Conservation (phyloP, 1,140 invertebrate species). For the Zaprionus ghesquierei region DNA sequence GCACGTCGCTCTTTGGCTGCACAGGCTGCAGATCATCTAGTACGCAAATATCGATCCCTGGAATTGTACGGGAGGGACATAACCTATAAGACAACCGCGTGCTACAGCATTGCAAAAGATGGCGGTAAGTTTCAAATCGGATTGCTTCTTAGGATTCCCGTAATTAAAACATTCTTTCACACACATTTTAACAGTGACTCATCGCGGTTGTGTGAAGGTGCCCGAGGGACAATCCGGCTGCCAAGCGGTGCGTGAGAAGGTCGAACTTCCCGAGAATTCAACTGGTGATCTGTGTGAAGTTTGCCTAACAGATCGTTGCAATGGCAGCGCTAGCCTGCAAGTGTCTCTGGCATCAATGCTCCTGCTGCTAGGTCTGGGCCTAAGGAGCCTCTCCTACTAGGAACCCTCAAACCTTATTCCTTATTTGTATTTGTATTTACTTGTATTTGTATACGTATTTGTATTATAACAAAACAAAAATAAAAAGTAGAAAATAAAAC, state of each 20-base stretch:
- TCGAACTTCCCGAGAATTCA: constrained; percentile 1
- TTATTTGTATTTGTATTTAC: constrained; percentile 35
- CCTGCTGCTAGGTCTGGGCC: constrained; percentile 38
- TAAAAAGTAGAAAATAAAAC: constrained; percentile 11
- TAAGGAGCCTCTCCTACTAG: constrained; percentile 38
- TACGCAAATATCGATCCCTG: constrained; percentile 46
- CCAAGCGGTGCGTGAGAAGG: constrained; percentile 37
- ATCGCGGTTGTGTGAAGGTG: constrained; percentile 59
- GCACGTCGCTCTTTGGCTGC: constrained; percentile 42
- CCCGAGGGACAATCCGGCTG: constrained; percentile 39
- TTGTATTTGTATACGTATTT: constrained; percentile 43
- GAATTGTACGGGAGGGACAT: constrained; percentile 11
- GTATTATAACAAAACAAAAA: constrained; percentile 19
- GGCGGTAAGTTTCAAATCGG: constrained; percentile 32
- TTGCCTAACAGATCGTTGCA: constrained; percentile 57
- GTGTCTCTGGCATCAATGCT: constrained; percentile 52
- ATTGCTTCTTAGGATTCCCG: background rate
- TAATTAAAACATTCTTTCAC: background rate
- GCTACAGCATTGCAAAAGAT: constrained; percentile 56
- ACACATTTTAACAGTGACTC: constrained; percentile 20
- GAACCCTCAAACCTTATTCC: background rate
- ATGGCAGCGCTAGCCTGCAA: constrained; percentile 53
- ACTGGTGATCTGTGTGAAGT: constrained; percentile 44
- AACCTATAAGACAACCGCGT: constrained; percentile 33
- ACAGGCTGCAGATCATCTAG: constrained; percentile 43